Base-by-base conservation (phyloP, 2,888 invertebrate genomes). In the Lamproptera curius region DNA sequence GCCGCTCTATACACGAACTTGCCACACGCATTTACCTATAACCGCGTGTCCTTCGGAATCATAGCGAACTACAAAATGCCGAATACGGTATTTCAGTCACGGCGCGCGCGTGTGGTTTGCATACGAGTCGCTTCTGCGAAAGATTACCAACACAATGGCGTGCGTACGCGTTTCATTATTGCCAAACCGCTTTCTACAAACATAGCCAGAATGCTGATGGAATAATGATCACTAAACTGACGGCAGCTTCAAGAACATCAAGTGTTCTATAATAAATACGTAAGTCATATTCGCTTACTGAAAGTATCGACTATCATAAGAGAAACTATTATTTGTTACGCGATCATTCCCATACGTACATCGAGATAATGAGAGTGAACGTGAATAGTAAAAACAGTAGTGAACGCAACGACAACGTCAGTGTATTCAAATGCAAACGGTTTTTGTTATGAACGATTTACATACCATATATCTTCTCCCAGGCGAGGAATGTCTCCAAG, bases 171-270 rank as follows among this genome's bases (percentile, higher is more conserved):
- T 70, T 70, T 76, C 67, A 61, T 68, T 84, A 83, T 84, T 82
- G 76, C 83, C 77, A 83, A 86, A 84, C 78, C 71, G 85, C 86
- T 87, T 87, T 87, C 87, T 86, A 86, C 81, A 75, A 79, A 79
- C 76, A 73, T 67, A 63, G 63, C 57, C 58, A 55, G 59, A 57
- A 55, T 71, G 72, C 73, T 58, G 59, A 58, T 63, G 57, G 83
- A 83, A 85, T 85, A 83, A 76, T 67, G 31, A 50, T 11, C 16
- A 31, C 16, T 20, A 16, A 40, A 39, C 23, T 40, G 23, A 17
- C 42, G 16, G 16, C 46, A 35, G 55, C 47, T n/a, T n/a, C n/a
- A n/a, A n/a, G n/a, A n/a, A n/a, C n/a, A n/a, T 46, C 33, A 26
- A 31, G 31, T 34, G 38, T 42, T 48, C 43, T 42, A 16, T 23